Evolutionary conservation across 2,888 invertebrate genomes (phyloP).

Genomic region (Drosophila nr. perissopoda): DNA sequence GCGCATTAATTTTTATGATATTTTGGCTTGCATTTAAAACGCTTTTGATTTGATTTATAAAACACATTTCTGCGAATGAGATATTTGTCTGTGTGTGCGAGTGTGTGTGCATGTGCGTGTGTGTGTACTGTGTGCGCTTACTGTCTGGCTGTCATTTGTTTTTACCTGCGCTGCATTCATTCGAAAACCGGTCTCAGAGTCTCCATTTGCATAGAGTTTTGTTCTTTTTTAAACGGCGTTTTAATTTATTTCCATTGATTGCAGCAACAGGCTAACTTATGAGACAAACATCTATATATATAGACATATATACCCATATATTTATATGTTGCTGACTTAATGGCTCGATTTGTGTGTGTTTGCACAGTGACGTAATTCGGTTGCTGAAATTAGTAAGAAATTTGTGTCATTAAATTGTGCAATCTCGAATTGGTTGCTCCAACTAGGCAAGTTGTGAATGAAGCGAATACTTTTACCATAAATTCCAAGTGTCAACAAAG

Average conservation of each 20-base stretch:
- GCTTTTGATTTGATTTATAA: conserved; percentile 48
- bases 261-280: conserved; percentile 55
- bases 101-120: conserved; percentile 15
- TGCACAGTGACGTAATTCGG: conserved; percentile 70
- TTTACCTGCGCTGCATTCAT: conserved; percentile 66
- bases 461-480: not conserved
- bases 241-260: conserved; percentile 76
- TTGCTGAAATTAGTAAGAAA: conserved; percentile 65
- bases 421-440: conserved; percentile 27
- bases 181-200: conserved; percentile 45
- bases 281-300: conserved; percentile 26
- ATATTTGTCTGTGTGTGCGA: conserved; percentile 24
- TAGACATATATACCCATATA: conserved; percentile 4
- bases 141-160: conserved; percentile 42
- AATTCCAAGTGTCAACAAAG: not conserved
- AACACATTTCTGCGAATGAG: conserved; percentile 26
- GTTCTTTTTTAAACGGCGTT: conserved; percentile 70
- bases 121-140: conserved; percentile 10
- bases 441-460: not conserved
- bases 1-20: conserved; percentile 18
- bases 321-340: conserved; percentile 48
- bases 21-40: conserved; percentile 41
- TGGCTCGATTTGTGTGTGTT: conserved; percentile 39
- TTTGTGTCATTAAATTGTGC: conserved; percentile 47
- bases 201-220: conserved; percentile 75